Base-by-base conservation (phyloP, 2,888 invertebrate species). In the Ochlodes sylvanus region DNA sequence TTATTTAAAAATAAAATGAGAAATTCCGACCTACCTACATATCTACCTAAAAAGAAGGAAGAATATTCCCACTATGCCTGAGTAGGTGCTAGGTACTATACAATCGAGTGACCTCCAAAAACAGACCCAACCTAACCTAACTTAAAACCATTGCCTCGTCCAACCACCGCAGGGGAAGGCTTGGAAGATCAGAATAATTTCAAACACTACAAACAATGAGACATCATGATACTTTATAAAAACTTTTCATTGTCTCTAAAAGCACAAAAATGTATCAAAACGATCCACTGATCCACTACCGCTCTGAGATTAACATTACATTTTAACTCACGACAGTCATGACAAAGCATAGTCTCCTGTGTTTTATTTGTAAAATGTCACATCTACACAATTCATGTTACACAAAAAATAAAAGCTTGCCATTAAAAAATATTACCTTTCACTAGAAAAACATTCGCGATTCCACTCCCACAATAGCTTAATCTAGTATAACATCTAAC, bases 361-460 rank as follows among this genome's bases (percentile, higher is more conserved):
- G 54, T 54, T 63, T 17, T 10, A 54, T 54, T 41, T 55, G 27
- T 17, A 55, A 63, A 63, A 63, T 55, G 15, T 38, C 38, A 38
- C 10, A 38, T 34, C 38, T 38, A 38, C 38, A 38, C 38, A 1
- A 17, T 41, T 54, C 41, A 10, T 17, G 10, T 63, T 50, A n/a
- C 41, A 54, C 27, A 63, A 55, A 63, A 63, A 63, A 52, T 52
- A 52, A 50, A 62, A 21, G 38, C 41, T 12, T 15, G 42, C 17
- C 55, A 55, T 63, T 54, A 55, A 63, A 63, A 41, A 54, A 54
- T 63, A 47, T 72, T 69, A 67, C 69, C 71, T 71, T 71, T 71
- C 58, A 69, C 70, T 63, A 67, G 68, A 70, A 72, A 74, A 74
- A 63, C 55, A 55, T 63, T 55, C 21, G 15, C 42, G 10, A 41